Conservation (phyloP, 1,140 invertebrate genomes). For the Sminthurides bifidus region DNA sequence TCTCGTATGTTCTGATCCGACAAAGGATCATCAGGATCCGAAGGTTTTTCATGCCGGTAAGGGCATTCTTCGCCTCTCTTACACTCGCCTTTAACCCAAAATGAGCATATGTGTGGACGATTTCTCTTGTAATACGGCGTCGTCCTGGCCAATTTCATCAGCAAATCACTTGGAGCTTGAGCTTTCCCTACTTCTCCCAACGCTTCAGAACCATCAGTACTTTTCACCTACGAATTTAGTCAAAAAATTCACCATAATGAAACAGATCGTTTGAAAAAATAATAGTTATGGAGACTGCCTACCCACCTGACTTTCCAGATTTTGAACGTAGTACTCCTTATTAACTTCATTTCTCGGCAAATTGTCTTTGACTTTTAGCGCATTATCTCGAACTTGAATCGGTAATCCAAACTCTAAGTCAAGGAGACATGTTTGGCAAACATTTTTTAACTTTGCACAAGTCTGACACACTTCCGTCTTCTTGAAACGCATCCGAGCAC, state of each 20-base stretch:
- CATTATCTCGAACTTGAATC: slow-evolving; percentile 90
- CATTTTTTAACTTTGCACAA: slow-evolving; percentile 95
- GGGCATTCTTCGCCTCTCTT: slow-evolving; percentile 98
- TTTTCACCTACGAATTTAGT: background rate
- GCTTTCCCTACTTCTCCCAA: slow-evolving; percentile 43
- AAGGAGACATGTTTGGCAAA: slow-evolving; percentile 96
- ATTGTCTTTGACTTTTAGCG: slow-evolving; percentile 86
- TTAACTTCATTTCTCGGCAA: slow-evolving; percentile 96
- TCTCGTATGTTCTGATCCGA: slow-evolving; percentile 99
- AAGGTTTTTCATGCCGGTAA: slow-evolving; percentile 97
- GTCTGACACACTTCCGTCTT: slow-evolving; percentile 99
- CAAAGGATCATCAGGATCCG: slow-evolving; percentile 97
- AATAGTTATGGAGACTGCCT: background rate
- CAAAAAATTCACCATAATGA: background rate
- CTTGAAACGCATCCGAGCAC: slow-evolving; percentile 95
- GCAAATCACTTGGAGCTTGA: slow-evolving; percentile 55
- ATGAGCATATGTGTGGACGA: slow-evolving; percentile 96
- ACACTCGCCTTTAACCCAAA: slow-evolving; percentile 99
- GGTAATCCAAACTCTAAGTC: slow-evolving; percentile 95
- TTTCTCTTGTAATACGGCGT: slow-evolving; percentile 98
- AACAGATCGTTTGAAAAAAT: background rate
- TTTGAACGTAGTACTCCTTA: slow-evolving; percentile 97
- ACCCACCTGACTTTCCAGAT: slow-evolving; percentile 67
- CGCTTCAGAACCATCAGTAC: slow-evolving; percentile 40
- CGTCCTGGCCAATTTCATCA: slow-evolving; percentile 88